Conservation (phyloP, 2,888 invertebrate genomes). For the Protonemura montana region DNA sequence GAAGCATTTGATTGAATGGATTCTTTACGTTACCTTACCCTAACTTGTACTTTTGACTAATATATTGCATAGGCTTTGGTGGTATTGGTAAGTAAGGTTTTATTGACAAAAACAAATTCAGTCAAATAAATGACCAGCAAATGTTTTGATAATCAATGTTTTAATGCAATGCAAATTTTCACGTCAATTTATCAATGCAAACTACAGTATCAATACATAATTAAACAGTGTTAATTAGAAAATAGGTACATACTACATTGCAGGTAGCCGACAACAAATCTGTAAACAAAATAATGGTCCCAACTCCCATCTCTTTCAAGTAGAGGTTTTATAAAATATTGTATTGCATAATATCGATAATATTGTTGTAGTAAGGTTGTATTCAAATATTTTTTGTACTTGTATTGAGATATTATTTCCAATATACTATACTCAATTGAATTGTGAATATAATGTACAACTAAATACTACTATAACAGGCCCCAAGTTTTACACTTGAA, state of each 20-base stretch:
- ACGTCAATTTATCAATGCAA: neutral
- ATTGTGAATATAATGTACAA: neutral
- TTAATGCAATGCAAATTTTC: neutral
- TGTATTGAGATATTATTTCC: neutral
- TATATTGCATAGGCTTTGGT: too few species aligned
- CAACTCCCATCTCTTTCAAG: neutral
- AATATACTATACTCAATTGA: neutral
- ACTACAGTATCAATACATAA: neutral
- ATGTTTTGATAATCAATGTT: neutral
- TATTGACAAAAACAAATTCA: too few species aligned
- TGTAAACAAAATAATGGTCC: slow-evolving; percentile 7
- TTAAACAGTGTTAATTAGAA: neutral
- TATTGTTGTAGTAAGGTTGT: neutral
- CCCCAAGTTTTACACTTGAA: too few species aligned
- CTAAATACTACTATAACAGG: neutral
- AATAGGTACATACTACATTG: neutral
- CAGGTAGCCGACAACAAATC: neutral
- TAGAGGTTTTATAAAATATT: neutral
- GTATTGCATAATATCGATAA: neutral
- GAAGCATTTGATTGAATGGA: too few species aligned
- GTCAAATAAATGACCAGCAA: too few species aligned
- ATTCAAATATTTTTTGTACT: neutral
- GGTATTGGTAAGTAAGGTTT: too few species aligned
- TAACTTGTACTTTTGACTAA: too few species aligned
- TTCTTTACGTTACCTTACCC: too few species aligned